Evolutionary conservation across 2,888 invertebrate genomes (phyloP).

Genomic region (Latrodectus hesperus): DNA sequence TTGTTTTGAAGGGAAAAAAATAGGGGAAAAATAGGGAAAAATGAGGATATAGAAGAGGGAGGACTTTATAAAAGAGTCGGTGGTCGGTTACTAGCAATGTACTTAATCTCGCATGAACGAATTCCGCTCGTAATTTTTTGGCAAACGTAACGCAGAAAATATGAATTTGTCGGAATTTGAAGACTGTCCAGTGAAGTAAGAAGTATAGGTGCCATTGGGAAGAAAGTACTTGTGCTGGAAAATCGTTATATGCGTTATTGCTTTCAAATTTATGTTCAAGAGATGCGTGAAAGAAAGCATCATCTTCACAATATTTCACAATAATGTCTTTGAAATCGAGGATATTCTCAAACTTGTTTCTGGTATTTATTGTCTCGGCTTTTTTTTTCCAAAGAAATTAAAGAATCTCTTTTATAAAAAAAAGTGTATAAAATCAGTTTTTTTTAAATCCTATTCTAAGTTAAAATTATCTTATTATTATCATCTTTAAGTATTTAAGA

Average conservation of each 20-base stretch:
- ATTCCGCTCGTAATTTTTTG: background rate
- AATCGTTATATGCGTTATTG: slow-evolving; percentile 5
- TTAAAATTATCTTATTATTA: too few species aligned
- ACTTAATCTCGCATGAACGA: background rate
- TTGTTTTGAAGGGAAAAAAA: slow-evolving; percentile 36
- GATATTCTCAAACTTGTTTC: too few species aligned
- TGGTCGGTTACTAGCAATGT: slow-evolving; percentile 15
- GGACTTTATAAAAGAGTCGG: slow-evolving; percentile 18
- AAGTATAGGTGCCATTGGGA: background rate
- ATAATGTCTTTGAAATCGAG: too few species aligned
- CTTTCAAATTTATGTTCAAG: background rate
- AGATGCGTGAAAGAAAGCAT: background rate
- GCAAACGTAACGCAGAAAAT: background rate
- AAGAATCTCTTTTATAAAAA: too few species aligned
- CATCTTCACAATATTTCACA: too few species aligned
- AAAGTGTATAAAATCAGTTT: too few species aligned
- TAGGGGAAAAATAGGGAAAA: slow-evolving; percentile 5
- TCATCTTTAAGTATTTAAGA: too few species aligned
- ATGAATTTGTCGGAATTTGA: slow-evolving; percentile 1
- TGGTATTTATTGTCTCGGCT: too few species aligned
- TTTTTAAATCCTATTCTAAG: too few species aligned
- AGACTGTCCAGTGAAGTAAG: background rate
- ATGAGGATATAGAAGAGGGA: slow-evolving; percentile 5
- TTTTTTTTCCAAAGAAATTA: too few species aligned
- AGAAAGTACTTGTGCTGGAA: background rate